Base-by-base conservation (phyloP, 2,113 vertebrate genomes). In the Orycteropus afer region DNA sequence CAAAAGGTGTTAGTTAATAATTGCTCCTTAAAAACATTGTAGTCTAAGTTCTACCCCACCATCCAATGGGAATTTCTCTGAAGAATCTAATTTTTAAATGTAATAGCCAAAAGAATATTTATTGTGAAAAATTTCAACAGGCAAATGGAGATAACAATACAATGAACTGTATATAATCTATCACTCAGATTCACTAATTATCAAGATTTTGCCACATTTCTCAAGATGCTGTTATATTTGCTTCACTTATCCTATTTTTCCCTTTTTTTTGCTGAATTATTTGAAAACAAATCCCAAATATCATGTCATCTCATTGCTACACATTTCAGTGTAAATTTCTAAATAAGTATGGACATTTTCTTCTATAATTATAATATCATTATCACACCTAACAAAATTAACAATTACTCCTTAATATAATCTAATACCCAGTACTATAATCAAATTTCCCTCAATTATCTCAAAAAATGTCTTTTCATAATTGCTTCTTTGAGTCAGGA, bases 401-500 rank as follows among this genome's bases (percentile, higher is more conserved):
- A 84, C n/a, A 94, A 67, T 95, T 93, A 79, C 3, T 74, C 18
- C 47, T 89, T 85, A 95, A 81, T 90, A 84, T 92, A 86, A 93
- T 69, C 22, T 89, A 86, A 83, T 94, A 83, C 4, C 51, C 42
- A 51, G 18, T 20, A 71, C 27, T 47, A 57, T 92, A 93, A 95
- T 91, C 67, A 94, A 80, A 91, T 91, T 71, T 84, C 14, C 73
- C 55, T 11, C 29, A 86, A 25, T 94, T 91, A 86, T 71, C 69
- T 96, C 45, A 94, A 74, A n/a, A 96, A 92, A 85, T 88, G 25
- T 57, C 53, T 85, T 87, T 93, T 82, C 74, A 40, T 78, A 94
- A 83, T 76, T 83, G 12, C 65, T 93, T 88, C 7, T 69, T 89
- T 81, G 59, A 94, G 42, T 95, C 32, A 71, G 53, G 37, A 94